Percentiles rank a stretch among this genome's conserved stretches.
phyloP scores from a whole-genome alignment of 2,888 invertebrate species.

The Latrodectus hesperus region DNA sequence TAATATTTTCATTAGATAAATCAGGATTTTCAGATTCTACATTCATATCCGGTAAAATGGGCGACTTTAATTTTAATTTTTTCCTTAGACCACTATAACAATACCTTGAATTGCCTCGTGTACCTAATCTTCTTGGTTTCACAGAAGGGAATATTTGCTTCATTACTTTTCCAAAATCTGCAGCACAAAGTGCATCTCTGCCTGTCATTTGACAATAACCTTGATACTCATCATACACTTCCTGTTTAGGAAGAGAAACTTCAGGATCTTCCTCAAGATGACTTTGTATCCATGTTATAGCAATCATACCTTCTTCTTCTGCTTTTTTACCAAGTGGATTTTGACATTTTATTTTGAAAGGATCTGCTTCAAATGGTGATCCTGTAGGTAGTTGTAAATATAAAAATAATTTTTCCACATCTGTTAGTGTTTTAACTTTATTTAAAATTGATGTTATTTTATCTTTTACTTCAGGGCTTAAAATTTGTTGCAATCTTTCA shows the following conservation, averaged over 20 bases:
- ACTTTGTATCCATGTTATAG: constrained; percentile 95
- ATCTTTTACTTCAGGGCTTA: no score
- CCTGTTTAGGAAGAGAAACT: constrained; percentile 93
- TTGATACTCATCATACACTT: constrained; percentile 94
- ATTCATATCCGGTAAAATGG: constrained; percentile 83
- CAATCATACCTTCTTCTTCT: constrained; percentile 86
- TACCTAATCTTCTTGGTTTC: constrained; percentile 89
- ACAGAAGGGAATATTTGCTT: constrained; percentile 81
- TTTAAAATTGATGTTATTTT: no score
- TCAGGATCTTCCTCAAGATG: constrained; percentile 94
- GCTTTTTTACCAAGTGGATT: constrained; percentile 83
- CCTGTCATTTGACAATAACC: constrained; percentile 41
- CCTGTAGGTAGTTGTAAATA: constrained; percentile 86
- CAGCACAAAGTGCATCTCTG: constrained; percentile 90
- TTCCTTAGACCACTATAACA: constrained; percentile 94
- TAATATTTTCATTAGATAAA: constrained; percentile 22
- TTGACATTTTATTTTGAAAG: constrained; percentile 80
- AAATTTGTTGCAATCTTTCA: constrained; percentile 62
- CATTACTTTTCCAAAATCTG: constrained; percentile 91
- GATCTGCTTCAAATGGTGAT: constrained; percentile 80
- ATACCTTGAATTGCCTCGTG: constrained; percentile 90
- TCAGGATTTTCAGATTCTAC: constrained; percentile 58
- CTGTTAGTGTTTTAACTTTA: constrained; percentile 83
- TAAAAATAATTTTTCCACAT: constrained; percentile 88
- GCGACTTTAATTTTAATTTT: constrained; percentile 85